Percentiles rank a stretch among this genome's conserved stretches.
Conservation (phyloP, 2,113 vertebrate species). For the Okapia johnstoni region DNA sequence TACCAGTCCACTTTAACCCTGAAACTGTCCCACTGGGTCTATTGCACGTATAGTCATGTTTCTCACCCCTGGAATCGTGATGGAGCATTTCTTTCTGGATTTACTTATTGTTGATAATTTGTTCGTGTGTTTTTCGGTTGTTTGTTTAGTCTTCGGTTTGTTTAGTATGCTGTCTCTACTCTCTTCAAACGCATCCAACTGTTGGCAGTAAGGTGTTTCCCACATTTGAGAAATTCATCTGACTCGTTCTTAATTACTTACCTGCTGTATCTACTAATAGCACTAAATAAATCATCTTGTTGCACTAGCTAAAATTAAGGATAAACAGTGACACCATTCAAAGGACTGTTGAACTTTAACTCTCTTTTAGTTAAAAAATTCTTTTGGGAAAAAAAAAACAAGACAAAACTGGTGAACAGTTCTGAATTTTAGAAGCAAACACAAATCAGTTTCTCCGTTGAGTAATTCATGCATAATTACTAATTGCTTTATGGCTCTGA, state of each 20-base stretch:
- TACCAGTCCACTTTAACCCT: not conserved
- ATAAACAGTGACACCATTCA: not conserved
- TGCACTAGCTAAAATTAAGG: not conserved
- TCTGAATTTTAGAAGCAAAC: slow-evolving; percentile 40
- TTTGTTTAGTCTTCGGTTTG: not conserved
- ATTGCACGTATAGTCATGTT: not conserved
- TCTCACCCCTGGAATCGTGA: not conserved
- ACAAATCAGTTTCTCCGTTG: slow-evolving; percentile 5
- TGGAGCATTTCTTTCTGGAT: not conserved
- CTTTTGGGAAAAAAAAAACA: not conserved
- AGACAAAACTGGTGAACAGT: not conserved
- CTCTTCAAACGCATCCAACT: not conserved
- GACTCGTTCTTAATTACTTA: not conserved
- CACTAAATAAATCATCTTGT: not conserved
- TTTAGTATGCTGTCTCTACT: not conserved
- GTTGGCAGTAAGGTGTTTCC: not conserved
- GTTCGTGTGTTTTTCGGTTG: not conserved
- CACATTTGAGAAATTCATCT: not conserved
- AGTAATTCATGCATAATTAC: slow-evolving; percentile 40
- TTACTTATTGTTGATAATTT: not conserved
- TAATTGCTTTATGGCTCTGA: slow-evolving; percentile 35
- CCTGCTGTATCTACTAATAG: not conserved
- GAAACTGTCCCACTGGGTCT: not conserved
- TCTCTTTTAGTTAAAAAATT: slow-evolving; percentile 25
- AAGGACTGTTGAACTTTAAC: slow-evolving; percentile 9